Percentiles rank a stretch among this genome's conserved stretches.
Conservation (phyloP, 2,888 invertebrate genomes). For the Polietes domitor region DNA sequence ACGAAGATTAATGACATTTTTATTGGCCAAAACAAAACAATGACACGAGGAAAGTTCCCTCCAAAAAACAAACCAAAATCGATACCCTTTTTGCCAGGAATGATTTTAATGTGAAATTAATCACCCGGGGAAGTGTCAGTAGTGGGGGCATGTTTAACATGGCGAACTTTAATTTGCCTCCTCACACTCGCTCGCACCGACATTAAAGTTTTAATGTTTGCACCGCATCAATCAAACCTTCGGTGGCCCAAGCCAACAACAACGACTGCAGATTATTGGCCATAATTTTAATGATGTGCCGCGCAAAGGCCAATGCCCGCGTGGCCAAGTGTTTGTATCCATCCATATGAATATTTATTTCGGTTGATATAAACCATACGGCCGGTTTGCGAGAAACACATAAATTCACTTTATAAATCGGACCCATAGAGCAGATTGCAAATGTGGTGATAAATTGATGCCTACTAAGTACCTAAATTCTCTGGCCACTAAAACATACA, state of each 20-base stretch:
- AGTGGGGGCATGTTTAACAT: neutral
- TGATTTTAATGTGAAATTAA: constrained; percentile 18
- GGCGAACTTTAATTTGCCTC: neutral
- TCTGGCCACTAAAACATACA: neutral
- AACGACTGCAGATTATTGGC: neutral
- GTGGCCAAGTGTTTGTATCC: neutral
- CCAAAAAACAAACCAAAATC: neutral
- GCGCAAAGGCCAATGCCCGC: neutral
- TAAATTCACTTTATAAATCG: neutral
- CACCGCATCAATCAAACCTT: constrained; percentile 13
- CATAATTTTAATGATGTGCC: constrained; percentile 22
- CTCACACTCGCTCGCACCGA: neutral
- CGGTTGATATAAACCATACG: neutral
- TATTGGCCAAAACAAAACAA: constrained; percentile 19
- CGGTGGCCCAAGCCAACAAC: neutral
- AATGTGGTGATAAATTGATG: neutral
- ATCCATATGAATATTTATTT: neutral
- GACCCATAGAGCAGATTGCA: neutral
- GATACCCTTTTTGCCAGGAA: constrained; percentile 24
- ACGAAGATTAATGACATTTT: constrained; percentile 38
- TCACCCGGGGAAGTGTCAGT: neutral
- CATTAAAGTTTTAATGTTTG: neutral
- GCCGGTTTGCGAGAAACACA: neutral
- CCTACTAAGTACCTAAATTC: neutral
- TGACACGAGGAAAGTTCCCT: neutral